Conservation (phyloP, 2,888 invertebrate genomes). For the Tetragnatha montana region DNA sequence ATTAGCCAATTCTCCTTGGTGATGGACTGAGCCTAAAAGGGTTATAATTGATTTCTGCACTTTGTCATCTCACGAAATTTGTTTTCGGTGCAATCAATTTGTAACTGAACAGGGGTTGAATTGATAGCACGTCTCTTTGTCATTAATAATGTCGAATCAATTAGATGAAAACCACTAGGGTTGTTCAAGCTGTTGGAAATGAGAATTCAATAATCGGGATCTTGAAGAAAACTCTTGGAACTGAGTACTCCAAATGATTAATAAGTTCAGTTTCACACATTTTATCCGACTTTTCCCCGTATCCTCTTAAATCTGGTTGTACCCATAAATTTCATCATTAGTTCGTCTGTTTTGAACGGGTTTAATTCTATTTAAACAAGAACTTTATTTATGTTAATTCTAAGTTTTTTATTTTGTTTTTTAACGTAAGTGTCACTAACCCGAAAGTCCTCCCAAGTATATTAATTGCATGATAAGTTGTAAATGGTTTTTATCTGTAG, state of each 20-base stretch:
- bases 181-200: constrained; percentile 30
- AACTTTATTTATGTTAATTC: no score
- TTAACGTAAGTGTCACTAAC: no score
- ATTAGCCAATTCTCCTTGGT: neutral
- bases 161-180: constrained; percentile 22
- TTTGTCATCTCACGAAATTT: constrained; percentile 16
- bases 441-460: no score
- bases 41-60: neutral
- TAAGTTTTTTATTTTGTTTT: no score
- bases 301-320: neutral
- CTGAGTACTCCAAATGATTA: neutral
- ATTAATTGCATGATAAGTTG: no score
- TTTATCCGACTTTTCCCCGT: neutral
- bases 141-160: constrained; percentile 56
- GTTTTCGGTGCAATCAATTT: constrained; percentile 40
- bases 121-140: constrained; percentile 21
- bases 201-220: constrained; percentile 48
- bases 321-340: no score
- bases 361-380: no score
- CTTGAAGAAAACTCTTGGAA: constrained; percentile 10
- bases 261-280: neutral
- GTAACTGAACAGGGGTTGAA: constrained; percentile 22
- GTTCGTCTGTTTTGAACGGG: no score
- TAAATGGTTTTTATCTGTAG: no score
- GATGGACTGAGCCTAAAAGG: neutral